Percentiles rank a stretch among this genome's conserved stretches.
Evolutionary conservation across 2,113 vertebrate genomes (phyloP).

Genomic region (Oryzias woworae): DNA sequence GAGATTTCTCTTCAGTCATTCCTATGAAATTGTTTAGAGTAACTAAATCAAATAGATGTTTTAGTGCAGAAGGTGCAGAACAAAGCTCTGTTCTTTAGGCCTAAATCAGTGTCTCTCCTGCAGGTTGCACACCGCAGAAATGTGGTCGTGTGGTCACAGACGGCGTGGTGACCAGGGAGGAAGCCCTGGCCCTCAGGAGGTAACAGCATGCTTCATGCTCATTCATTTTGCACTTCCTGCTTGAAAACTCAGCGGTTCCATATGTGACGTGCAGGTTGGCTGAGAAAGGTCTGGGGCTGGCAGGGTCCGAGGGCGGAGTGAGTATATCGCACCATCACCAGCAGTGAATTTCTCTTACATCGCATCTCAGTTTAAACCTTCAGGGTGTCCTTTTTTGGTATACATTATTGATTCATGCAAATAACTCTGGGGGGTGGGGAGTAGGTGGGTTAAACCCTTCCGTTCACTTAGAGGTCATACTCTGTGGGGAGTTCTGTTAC

Average conservation of each 20-base stretch:
- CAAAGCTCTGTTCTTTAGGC: background rate
- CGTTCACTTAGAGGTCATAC: background rate
- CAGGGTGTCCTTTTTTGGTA: too few species aligned
- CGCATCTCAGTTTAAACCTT: too few species aligned
- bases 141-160: slow-evolving; percentile 90
- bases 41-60: background rate
- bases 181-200: slow-evolving; percentile 82
- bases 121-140: slow-evolving; percentile 92
- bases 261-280: slow-evolving; percentile 82
- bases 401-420: background rate
- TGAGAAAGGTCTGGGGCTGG: slow-evolving; percentile 88
- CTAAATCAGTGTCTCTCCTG: background rate
- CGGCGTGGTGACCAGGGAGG: slow-evolving; percentile 82
- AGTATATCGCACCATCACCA: slow-evolving; percentile 64
- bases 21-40: too few species aligned
- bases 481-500: background rate
- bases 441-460: background rate
- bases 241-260: background rate
- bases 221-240: background rate
- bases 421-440: background rate
- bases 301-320: slow-evolving; percentile 97
- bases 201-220: slow-evolving; percentile 29
- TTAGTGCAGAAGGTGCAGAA: too few species aligned
- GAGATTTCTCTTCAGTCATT: too few species aligned
- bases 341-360: background rate